Conservation (phyloP, 2,113 vertebrate species). For the Pachyramphus minor region DNA sequence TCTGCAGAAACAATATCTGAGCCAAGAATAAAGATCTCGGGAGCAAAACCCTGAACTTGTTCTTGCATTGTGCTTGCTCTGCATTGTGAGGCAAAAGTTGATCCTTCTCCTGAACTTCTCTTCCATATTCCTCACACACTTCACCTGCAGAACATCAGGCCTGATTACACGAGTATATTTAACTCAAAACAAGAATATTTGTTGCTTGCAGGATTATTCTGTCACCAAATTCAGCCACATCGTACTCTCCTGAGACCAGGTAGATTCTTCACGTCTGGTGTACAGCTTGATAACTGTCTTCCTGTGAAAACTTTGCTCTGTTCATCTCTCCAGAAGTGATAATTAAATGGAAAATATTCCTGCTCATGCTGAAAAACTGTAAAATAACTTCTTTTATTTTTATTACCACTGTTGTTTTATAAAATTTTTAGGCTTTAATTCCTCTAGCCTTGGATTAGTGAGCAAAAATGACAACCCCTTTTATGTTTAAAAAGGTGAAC, state of each 20-base stretch:
- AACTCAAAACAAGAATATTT: neutral
- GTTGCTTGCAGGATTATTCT: neutral
- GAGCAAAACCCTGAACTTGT: neutral
- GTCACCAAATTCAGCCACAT: neutral
- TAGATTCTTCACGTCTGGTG: neutral
- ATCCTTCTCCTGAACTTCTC: neutral
- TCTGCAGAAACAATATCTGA: neutral
- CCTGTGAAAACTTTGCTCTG: neutral
- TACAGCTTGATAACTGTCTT: neutral
- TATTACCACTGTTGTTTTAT: neutral
- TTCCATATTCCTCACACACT: neutral
- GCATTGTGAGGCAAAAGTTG: neutral
- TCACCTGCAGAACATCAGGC: neutral
- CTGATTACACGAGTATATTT: neutral
- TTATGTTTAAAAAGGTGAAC: neutral
- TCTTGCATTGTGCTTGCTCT: too few species aligned
- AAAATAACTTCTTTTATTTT: neutral
- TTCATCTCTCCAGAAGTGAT: neutral
- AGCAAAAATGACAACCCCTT: neutral
- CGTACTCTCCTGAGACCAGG: neutral
- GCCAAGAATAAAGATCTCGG: neutral
- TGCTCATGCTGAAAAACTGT: neutral
- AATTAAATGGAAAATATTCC: neutral
- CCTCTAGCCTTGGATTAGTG: neutral
- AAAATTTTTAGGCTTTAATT: neutral